Evolutionary conservation across 1,140 invertebrate genomes (phyloP).

Genomic region (Lineus longissimus): DNA sequence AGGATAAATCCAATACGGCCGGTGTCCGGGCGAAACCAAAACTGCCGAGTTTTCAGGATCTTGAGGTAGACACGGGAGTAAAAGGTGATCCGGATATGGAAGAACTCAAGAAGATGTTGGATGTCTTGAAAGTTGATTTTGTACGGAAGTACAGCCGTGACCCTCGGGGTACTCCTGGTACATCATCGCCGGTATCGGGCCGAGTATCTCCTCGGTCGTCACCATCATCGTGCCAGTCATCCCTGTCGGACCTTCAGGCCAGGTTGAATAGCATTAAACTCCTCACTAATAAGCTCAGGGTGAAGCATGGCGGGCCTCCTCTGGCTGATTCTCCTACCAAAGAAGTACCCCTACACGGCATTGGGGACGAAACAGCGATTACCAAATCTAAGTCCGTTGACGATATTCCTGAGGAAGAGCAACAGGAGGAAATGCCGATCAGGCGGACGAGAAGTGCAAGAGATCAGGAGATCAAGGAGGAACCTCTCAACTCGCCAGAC

Average conservation of each 20-base stretch:
- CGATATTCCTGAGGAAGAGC: too few relatives aligned
- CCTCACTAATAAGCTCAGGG: background rate
- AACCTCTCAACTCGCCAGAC: too few relatives aligned
- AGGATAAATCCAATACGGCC: background rate
- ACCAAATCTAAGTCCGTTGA: too few relatives aligned
- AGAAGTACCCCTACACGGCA: too few relatives aligned
- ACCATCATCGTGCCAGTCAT: background rate
- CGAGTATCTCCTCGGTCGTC: background rate
- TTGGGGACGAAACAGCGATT: too few relatives aligned
- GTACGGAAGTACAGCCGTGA: background rate
- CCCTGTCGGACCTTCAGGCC: background rate
- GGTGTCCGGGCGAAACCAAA: background rate
- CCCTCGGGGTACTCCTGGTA: background rate
- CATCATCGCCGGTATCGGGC: background rate
- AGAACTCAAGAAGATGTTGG: constrained; percentile 4
- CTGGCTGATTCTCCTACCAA: too few relatives aligned
- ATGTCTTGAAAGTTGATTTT: constrained; percentile 3
- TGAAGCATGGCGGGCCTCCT: background rate
- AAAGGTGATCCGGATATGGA: background rate
- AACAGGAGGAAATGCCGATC: too few relatives aligned
- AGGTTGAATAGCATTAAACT: background rate
- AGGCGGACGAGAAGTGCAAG: too few relatives aligned
- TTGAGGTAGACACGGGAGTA: background rate
- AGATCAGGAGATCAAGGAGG: too few relatives aligned
- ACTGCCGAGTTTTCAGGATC: background rate